Evolutionary conservation across 2,797 vertebrate species (phyloP).

Genomic region (Thripadectes ignobilis): DNA sequence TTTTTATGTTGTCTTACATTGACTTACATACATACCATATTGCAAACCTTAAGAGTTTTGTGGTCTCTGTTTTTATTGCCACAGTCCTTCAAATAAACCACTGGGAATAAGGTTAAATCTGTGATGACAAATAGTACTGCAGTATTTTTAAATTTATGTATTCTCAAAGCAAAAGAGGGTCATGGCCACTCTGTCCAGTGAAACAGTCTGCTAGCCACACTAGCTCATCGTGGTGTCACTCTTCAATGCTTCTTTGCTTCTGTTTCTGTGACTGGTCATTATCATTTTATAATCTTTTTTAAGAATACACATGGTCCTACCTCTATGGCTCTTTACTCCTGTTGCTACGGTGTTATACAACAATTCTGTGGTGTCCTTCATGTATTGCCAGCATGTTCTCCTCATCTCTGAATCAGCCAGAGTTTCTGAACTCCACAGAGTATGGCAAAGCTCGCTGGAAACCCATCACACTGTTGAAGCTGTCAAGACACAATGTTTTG

Average conservation of each 20-base stretch:
- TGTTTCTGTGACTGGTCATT: neutral
- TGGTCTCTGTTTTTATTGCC: neutral
- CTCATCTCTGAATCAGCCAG: rapidly evolving
- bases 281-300: neutral
- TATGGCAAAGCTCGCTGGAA: neutral
- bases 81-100: neutral
- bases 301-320: neutral
- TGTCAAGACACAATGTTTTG: neutral
- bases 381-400: neutral
- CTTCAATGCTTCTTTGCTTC: neutral
- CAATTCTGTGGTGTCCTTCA: neutral
- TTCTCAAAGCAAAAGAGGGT: neutral
- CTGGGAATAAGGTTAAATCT: neutral
- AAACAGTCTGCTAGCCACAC: neutral
- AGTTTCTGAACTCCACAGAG: neutral
- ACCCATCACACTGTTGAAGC: neutral
- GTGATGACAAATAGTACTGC: neutral
- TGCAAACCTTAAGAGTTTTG: neutral
- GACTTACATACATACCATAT: neutral
- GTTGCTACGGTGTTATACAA: neutral
- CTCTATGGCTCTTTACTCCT: neutral
- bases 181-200: neutral
- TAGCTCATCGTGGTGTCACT: neutral
- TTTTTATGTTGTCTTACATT: neutral
- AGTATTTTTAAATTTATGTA: neutral